These are phyloP conservation scores for Eugnorisma glareosa DNA, from an alignment of 2,888 invertebrate genomes.

Conservation along the genomic window DNA sequence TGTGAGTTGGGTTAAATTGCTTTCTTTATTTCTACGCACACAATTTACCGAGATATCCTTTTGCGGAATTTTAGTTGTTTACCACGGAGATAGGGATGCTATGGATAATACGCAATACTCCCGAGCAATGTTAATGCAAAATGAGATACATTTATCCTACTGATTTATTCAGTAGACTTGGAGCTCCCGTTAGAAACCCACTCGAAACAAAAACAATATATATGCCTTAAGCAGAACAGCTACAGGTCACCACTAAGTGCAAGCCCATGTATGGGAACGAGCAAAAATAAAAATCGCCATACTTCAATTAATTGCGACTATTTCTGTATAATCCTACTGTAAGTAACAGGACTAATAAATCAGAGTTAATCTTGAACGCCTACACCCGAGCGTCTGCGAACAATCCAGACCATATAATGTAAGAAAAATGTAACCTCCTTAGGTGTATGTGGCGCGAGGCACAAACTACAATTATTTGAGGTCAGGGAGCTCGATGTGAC, in stretches of 20 bases:
- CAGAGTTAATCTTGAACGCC: slow-evolving; percentile 42
- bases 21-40: slow-evolving; percentile 39
- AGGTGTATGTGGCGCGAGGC: slow-evolving; percentile 55
- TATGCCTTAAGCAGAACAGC: slow-evolving; percentile 3
- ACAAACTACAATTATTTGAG: slow-evolving; percentile 69
- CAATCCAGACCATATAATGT: slow-evolving; percentile 53
- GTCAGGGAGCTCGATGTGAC: slow-evolving; percentile 68
- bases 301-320: slow-evolving; percentile 39
- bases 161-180: slow-evolving; percentile 21
- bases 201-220: slow-evolving; percentile 20
- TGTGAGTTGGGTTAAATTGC: slow-evolving; percentile 51
- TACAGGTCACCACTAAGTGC: slow-evolving; percentile 32
- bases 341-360: slow-evolving; percentile 55
- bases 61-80: slow-evolving; percentile 6
- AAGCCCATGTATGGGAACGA: slow-evolving; percentile 19
- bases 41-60: slow-evolving; percentile 37
- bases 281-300: slow-evolving; percentile 25
- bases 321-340: slow-evolving; percentile 28
- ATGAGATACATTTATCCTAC: slow-evolving; percentile 25
- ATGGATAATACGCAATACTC: neutral
- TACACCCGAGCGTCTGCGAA: slow-evolving; percentile 42
- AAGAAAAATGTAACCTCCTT: slow-evolving; percentile 60
- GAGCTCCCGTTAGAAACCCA: slow-evolving; percentile 40
- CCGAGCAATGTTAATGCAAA: slow-evolving; percentile 31
- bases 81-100: slow-evolving; percentile 14